phyloP scores from a whole-genome alignment of 2,888 invertebrate genomes.

The Polia nebulosa region DNA sequence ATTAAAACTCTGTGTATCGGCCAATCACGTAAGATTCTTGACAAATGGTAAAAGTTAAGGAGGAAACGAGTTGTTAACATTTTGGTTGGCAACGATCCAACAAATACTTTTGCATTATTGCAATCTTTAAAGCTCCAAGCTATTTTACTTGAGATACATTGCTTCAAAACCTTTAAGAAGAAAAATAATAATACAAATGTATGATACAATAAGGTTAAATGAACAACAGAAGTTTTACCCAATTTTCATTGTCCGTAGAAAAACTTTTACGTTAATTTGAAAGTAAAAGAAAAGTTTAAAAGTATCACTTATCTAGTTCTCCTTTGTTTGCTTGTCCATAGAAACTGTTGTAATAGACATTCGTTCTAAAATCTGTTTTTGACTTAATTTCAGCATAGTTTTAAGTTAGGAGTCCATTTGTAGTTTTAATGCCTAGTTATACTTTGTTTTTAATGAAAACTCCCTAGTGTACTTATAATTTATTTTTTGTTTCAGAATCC shows the following conservation, averaged over 20 bases:
- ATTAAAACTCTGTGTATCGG: conserved; percentile 10
- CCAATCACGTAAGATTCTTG: conserved; percentile 34
- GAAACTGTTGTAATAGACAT: neutral
- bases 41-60: conserved; percentile 35
- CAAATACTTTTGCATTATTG: conserved; percentile 50
- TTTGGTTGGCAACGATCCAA: conserved; percentile 42
- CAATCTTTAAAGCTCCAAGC: conserved; percentile 30
- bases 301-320: conserved; percentile 10
- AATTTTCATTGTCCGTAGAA: conserved; percentile 27
- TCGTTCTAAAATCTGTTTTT: conserved; percentile 1
- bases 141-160: conserved; percentile 29
- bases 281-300: conserved; percentile 39
- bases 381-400: neutral
- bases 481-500: conserved; percentile 54
- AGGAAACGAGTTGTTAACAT: conserved; percentile 50
- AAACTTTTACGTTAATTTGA: conserved; percentile 20
- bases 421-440: neutral
- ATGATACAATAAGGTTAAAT: conserved; percentile 17
- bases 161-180: conserved; percentile 6
- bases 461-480: neutral
- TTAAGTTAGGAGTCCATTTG: neutral
- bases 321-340: conserved; percentile 14
- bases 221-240: conserved; percentile 30
- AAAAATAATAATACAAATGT: conserved; percentile 30
- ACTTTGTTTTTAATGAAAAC: too few relatives aligned